Base-by-base conservation (phyloP, 2,797 vertebrate species). In the Selene dorsalis region DNA sequence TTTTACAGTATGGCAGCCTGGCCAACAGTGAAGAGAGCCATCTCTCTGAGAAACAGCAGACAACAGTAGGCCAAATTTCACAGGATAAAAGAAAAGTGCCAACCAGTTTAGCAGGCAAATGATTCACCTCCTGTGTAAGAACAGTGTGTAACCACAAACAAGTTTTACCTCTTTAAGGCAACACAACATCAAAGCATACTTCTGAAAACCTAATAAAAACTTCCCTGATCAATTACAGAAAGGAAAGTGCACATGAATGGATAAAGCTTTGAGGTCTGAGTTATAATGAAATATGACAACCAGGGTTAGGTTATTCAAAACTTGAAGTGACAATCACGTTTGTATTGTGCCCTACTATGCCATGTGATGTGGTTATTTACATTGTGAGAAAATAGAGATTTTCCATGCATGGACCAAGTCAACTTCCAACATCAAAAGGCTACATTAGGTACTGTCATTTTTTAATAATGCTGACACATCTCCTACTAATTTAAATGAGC, bases 61-160 rank as follows among this genome's bases (percentile, higher is more conserved):
- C 39, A 55, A 39, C 3, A 35, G 13, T 22, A 39, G 35, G 64
- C 24, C 32, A 56, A 13, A 66, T 55, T 52, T 59, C 47, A 59
- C 17, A 53, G 53, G 45, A 55, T 69, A 26, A 60, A 78, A 71
- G 50, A 8, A 66, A 58, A 24, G 38, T 56, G 57, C 32, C 24
- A 55, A 69, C 32, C 28, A 63, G 56, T 76, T 41, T 1, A 76
- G 53, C 55, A 60, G 26, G 43, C 2, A 14, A 14, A 61, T 8
- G 24, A 55, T 78, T 81, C 74, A 41, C 66, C 28, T 73, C 16
- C 61, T 52, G 7, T 47, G 39, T 14, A 30, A 35, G 47, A 68
- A 61, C 47, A 47, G 28, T 20, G 26, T 28, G 7, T 32, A 2
- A 61, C 61, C 3, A 64, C 57, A 56, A 12, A 48, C 57, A 56